Evolutionary conservation across 2,888 invertebrate species (phyloP).

Genomic region (Anoplius nigerrimus): DNA sequence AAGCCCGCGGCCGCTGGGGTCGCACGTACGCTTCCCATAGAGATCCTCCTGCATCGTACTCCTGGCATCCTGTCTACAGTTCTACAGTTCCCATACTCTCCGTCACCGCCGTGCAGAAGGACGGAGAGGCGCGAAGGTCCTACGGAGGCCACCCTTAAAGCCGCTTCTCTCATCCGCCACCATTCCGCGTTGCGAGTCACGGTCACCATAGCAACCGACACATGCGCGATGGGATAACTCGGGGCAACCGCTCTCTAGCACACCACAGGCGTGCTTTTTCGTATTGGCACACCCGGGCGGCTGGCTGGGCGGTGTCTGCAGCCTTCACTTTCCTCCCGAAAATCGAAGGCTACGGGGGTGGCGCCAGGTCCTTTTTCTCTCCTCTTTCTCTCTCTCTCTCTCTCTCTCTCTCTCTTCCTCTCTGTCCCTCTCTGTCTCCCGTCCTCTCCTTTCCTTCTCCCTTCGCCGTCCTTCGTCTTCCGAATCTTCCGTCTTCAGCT

Average conservation of each 20-base stretch:
- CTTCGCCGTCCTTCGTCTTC: slow-evolving; percentile 12
- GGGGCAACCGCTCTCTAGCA: slow-evolving; percentile 48
- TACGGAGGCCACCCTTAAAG: slow-evolving; percentile 8
- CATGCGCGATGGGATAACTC: slow-evolving; percentile 48
- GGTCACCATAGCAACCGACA: slow-evolving; percentile 54
- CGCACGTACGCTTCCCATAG: too few relatives aligned
- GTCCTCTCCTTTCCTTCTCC: slow-evolving; percentile 1
- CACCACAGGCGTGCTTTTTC: slow-evolving; percentile 66
- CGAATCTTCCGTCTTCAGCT: neutral
- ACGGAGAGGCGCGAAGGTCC: neutral
- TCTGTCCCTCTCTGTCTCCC: neutral
- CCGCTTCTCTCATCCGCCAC: slow-evolving; percentile 7
- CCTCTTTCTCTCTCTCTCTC: slow-evolving; percentile 20
- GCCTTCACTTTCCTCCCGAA: slow-evolving; percentile 69
- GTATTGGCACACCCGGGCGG: slow-evolving; percentile 70
- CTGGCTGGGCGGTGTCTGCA: slow-evolving; percentile 77
- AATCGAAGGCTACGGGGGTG: slow-evolving; percentile 56
- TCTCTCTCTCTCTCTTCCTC: slow-evolving; percentile 23
- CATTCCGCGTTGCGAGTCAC: slow-evolving; percentile 32
- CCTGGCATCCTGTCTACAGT: too few relatives aligned
- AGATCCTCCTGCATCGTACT: too few relatives aligned
- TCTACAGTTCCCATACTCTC: too few relatives aligned
- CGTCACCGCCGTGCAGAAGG: neutral
- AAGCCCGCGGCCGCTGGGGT: neutral
- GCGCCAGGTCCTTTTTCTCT: slow-evolving; percentile 36